Base-by-base conservation (phyloP, 2,797 vertebrate genomes). In the Pseudocheirus occidentalis region DNA sequence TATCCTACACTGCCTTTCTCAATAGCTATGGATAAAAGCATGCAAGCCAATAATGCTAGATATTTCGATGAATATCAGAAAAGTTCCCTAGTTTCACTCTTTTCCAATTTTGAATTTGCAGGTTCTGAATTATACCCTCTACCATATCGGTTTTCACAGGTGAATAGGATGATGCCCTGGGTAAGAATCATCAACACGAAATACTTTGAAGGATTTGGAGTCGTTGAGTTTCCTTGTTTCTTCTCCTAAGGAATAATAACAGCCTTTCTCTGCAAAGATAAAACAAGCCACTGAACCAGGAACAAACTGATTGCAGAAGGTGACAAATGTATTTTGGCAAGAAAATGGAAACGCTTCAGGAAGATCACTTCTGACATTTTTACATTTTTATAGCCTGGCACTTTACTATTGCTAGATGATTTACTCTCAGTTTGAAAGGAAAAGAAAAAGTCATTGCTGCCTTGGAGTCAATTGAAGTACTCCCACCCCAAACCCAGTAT, bases 241-340 rank as follows among this genome's bases (percentile, higher is more conserved):
- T 96, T 95, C 81, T 96, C 7, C 27, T 66, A 95, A 96, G 89
- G 40, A 96, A 81, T 54, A n/a, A 53, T 90, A 95, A n/a, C 34
- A 34, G 91, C 52, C 24, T 46, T 92, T 29, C n/a, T 16, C 28
- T 34, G n/a, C 53, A 90, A 53, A 94, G 58, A 87, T n/a, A 89
- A 91, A 31, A 55, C 14, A 73, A 54, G 11, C 29, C 34, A 31
- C 7, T 6, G 3, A 46, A 14, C 52, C 31, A 96, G 62, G 31
- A 94, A 90, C 16, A 92, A 59, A 89, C 12, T 18, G 0, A 21
- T 4, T 66, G 95, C 91, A 91, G 50, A 92, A 40, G 10, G 3
- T 87, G 40, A 92, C 46, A 66, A 34, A 89, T 92, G 92, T 92
- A 40, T 57, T 94, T 93, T 90, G 89, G 40, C 90, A 95, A 90